Evolutionary conservation across 30 jellyfish, hydroid and myxozoan species (phyloP).

Genomic region (Aurelia coerulea): DNA sequence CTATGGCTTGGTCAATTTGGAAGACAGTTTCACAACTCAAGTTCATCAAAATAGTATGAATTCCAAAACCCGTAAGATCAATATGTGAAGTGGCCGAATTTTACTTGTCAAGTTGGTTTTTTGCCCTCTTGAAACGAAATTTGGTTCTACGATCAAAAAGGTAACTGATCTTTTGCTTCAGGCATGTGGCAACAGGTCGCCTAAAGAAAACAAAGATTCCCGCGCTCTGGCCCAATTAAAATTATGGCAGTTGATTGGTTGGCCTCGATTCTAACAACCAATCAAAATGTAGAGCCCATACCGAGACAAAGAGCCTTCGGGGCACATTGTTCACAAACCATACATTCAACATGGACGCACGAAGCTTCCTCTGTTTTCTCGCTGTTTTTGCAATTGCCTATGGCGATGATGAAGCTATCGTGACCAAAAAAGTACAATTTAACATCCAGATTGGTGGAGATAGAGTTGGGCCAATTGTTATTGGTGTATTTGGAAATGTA

Average conservation of each 20-base stretch:
- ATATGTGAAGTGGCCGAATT: no score
- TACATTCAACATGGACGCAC: constrained; percentile 18
- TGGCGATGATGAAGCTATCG: constrained; percentile 53
- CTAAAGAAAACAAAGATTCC: constrained; percentile 23
- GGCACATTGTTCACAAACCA: not conserved
- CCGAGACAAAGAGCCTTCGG: not conserved
- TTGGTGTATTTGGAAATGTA: constrained; percentile 76
- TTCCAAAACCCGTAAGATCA: no score
- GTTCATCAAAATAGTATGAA: no score
- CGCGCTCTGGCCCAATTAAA: constrained; percentile 11
- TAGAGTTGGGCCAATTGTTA: constrained; percentile 54
- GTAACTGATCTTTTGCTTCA: constrained; percentile 37
- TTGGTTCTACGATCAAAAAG: constrained; percentile 10
- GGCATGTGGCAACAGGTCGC: constrained; percentile 30
- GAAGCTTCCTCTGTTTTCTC: not conserved
- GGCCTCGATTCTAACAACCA: constrained; percentile 3
- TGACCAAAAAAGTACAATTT: constrained; percentile 59
- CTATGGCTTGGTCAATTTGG: no score
- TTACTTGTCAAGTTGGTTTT: not conserved
- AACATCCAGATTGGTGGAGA: constrained; percentile 55
- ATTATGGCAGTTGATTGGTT: constrained; percentile 18
- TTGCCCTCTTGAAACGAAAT: not conserved
- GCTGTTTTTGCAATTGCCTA: constrained; percentile 9
- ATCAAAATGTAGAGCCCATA: constrained; percentile 6
- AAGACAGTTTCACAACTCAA: no score